Evolutionary conservation across 2,888 invertebrate species (phyloP), one percentile per base, ranked within the genome.

Genomic region (Lapara coniferarum): DNA sequence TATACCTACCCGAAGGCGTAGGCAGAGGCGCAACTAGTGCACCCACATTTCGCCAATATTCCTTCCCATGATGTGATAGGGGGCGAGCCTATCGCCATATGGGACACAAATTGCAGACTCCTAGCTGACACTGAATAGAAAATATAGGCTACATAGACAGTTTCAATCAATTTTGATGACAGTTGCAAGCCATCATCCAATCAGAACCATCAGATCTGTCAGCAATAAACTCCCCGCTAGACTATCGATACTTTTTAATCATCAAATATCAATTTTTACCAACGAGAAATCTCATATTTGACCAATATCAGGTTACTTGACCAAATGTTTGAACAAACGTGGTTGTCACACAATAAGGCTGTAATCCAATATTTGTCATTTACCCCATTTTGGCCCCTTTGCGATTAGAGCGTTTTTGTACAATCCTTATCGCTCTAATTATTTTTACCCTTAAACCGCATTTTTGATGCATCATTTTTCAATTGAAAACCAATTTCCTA

Each of bases 251-350:
- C 10, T 53, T 16, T 30, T 13, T 14, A 37, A 59, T 44, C 10
- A 25, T 58, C 25, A 53, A n/a, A 53, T 10, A 46, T 4, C 1
- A 13, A 4, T 59, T 49, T 63, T 63, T 63, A 49, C 49, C 14
- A 13, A 63, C 46, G 13, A 10, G 16, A 46, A 63, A 63, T 12
- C 8, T 12, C 49, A 46, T 49, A 63, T 49, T 63, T 63, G 44
- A 13, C 49, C 46, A 63, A 49, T 63, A 63, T 63, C 49, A 13
- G 8, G 13, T 63, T 63, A 63, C 63, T 63, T 63, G 63, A 63
- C 63, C 63, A 63, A 63, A 63, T 63, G 63, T 63, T 63, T 46
- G 63, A 63, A 63, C 63, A 19, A 63, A 49, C 19, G 63, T 46
- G 63, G 63, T 19, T 55, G 55, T 19, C 49, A 49, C 19, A 63